Conservation (phyloP, 2,113 vertebrate species). For the Miniopterus natalensis region DNA sequence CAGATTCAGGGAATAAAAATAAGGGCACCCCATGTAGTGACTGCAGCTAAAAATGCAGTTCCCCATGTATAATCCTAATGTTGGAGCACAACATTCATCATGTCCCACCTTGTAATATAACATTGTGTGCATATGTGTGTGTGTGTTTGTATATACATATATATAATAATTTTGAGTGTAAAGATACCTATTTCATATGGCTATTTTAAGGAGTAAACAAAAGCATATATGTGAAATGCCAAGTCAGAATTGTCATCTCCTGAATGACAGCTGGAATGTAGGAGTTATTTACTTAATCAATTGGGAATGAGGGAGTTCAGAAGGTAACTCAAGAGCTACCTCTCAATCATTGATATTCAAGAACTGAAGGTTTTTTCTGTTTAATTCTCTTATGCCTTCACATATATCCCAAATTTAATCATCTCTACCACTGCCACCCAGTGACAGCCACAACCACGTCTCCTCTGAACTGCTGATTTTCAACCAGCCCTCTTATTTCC, state of each 20-base stretch:
- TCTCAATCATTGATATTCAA: neutral
- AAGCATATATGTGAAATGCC: neutral
- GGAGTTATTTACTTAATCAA: neutral
- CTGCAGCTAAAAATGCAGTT: neutral
- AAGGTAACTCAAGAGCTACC: neutral
- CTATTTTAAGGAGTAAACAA: neutral
- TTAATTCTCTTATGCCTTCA: neutral
- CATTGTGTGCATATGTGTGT: neutral
- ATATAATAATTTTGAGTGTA: neutral
- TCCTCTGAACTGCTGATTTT: neutral
- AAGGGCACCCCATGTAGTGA: neutral
- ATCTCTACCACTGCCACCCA: neutral
- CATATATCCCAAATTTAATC: neutral
- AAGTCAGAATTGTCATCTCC: slow-evolving; percentile 8
- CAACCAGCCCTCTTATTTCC: neutral
- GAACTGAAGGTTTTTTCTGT: neutral
- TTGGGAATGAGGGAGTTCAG: neutral
- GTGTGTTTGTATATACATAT: fast-evolving
- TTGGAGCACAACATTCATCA: neutral
- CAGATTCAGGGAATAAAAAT: neutral
- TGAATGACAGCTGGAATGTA: neutral
- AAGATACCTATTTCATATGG: neutral
- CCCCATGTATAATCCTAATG: neutral
- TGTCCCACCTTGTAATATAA: neutral
- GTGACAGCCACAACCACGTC: neutral